Conservation (phyloP, 2,113 vertebrate species). For the Acinonyx jubatus region DNA sequence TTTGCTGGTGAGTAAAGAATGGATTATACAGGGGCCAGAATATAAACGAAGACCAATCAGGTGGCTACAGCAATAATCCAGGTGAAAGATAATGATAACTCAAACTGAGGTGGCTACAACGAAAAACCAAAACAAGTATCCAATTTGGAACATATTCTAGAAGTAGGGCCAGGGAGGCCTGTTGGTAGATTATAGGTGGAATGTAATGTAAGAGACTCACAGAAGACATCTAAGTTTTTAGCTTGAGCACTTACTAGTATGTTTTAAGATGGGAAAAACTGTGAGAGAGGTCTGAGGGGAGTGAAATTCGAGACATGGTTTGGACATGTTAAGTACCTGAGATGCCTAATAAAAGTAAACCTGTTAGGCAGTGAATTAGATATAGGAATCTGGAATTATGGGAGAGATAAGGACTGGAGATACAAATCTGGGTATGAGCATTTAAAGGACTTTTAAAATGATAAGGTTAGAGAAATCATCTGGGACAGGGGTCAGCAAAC, state of each 20-base stretch:
- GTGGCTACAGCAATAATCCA: not conserved
- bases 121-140: not conserved
- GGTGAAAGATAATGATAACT: not conserved
- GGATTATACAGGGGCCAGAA: not conserved
- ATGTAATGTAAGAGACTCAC: not conserved
- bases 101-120: not conserved
- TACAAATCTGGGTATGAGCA: not conserved
- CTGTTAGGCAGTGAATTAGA: not conserved
- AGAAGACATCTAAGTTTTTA: not conserved
- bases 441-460: not conserved
- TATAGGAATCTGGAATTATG: not conserved
- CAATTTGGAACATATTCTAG: not conserved
- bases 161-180: not conserved
- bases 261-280: not conserved
- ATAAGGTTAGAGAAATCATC: not conserved
- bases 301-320: not conserved
- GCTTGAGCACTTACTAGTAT: not conserved
- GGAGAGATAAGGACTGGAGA: not conserved
- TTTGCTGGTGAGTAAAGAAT: not conserved
- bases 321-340: not conserved
- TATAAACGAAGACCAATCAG: not conserved
- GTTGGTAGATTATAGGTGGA: not conserved
- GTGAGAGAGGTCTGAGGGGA: not conserved
- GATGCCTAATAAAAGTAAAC: not conserved
- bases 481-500: not conserved